phyloP scores from a whole-genome alignment of 2,888 invertebrate genomes.

The Ptychoptera albimana region DNA sequence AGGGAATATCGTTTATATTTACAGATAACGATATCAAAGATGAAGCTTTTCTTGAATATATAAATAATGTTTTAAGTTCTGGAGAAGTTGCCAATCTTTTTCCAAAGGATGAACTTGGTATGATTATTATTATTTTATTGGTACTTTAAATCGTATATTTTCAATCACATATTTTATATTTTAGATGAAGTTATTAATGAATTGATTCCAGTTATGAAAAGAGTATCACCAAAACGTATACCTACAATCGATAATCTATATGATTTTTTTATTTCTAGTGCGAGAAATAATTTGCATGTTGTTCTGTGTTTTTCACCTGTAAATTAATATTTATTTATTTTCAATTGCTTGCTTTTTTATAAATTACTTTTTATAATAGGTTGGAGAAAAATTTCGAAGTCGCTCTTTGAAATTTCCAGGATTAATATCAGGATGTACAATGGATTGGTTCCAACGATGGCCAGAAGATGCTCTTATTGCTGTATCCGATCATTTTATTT shows the following conservation, averaged over 20 bases:
- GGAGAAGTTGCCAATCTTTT: constrained; percentile 73
- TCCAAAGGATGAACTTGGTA: constrained; percentile 59
- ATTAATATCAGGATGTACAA: constrained; percentile 69
- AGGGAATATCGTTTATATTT: constrained; percentile 62
- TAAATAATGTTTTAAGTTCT: constrained; percentile 70
- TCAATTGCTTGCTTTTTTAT: background rate
- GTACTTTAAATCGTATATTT: constrained; percentile 8
- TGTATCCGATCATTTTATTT: constrained; percentile 58
- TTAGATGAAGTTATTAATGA: constrained; percentile 56
- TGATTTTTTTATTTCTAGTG: constrained; percentile 60
- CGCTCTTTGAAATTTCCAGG: constrained; percentile 72
- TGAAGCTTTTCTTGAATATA: constrained; percentile 65
- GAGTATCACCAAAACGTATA: constrained; percentile 47
- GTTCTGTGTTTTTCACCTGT: constrained; percentile 68
- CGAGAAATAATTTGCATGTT: constrained; percentile 59
- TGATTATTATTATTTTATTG: too few relatives aligned
- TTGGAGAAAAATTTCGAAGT: constrained; percentile 68
- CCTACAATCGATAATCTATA: constrained; percentile 64
- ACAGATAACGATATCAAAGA: constrained; percentile 80
- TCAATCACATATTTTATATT: constrained; percentile 1
- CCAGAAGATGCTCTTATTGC: constrained; percentile 62
- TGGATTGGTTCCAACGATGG: constrained; percentile 79
- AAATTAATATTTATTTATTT: constrained; percentile 24
- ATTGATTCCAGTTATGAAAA: constrained; percentile 60
- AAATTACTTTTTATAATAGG: constrained; percentile 30